phyloP scores from a whole-genome alignment of 2,113 vertebrate genomes.

The Nycticorax nycticorax region DNA sequence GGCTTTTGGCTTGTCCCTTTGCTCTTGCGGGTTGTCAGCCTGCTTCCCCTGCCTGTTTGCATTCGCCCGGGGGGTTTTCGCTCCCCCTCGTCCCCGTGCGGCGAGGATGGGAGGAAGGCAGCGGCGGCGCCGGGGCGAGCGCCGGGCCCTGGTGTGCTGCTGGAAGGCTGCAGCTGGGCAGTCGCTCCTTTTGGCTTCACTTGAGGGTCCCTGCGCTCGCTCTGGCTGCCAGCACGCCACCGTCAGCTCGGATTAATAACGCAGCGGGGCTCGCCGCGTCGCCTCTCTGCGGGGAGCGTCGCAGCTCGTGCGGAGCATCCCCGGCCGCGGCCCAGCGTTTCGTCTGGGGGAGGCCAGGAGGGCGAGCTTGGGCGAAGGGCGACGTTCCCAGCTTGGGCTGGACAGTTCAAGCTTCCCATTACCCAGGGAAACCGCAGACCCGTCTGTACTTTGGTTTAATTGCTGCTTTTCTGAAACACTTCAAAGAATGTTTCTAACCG shows the following conservation, averaged over 20 bases:
- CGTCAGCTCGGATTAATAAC: background rate
- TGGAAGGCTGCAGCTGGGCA: background rate
- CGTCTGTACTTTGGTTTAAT: background rate
- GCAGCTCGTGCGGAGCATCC: background rate
- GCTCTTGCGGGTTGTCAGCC: background rate
- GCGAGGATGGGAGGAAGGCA: background rate
- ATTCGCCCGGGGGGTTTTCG: accelerated
- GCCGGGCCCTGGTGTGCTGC: accelerated
- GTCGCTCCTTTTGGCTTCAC: background rate
- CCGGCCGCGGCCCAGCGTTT: accelerated
- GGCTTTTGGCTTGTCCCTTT: background rate
- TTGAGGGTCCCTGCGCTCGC: background rate
- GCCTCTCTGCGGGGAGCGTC: accelerated
- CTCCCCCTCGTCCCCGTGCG: too few relatives aligned
- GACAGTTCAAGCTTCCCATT: background rate
- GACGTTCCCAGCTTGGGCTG: background rate
- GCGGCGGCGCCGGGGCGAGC: background rate
- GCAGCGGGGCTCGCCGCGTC: too few relatives aligned
- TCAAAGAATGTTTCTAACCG: conserved; percentile 46
- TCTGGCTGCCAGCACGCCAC: background rate
- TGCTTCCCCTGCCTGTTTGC: background rate
- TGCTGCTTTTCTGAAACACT: conserved; percentile 21
- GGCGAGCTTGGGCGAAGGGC: background rate
- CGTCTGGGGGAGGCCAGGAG: background rate
- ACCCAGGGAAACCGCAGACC: background rate